Conservation (phyloP, 2,888 invertebrate genomes). For the Drosophila trichaetosa region DNA sequence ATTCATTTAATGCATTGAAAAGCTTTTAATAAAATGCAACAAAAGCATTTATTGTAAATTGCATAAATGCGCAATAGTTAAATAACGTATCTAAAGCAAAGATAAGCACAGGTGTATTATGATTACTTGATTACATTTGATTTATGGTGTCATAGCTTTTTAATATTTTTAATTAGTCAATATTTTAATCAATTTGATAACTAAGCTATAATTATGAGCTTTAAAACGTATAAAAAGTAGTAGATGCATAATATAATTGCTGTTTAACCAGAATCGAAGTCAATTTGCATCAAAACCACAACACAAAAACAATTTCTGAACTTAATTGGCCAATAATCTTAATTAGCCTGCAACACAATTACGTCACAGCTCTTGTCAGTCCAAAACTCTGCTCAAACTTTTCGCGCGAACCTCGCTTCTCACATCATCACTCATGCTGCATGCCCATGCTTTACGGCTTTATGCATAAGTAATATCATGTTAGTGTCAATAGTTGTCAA, state of each 20-base stretch:
- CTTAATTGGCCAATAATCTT: neutral
- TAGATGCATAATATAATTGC: neutral
- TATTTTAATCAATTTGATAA: neutral
- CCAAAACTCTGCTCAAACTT: neutral
- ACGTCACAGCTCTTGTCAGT: no score
- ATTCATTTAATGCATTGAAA: neutral
- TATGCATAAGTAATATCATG: slow-evolving; percentile 77
- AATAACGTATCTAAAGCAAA: neutral
- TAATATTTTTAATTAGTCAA: neutral
- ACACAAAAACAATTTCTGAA: neutral
- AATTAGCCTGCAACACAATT: neutral
- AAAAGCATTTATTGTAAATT: neutral
- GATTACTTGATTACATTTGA: neutral
- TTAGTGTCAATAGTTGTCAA: slow-evolving; percentile 78
- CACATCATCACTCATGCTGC: slow-evolving; percentile 35
- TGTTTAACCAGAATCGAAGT: neutral
- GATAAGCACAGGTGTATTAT: neutral
- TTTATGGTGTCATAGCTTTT: neutral
- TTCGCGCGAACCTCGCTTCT: slow-evolving; percentile 16
- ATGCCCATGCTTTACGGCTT: slow-evolving; percentile 56
- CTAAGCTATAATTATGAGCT: neutral
- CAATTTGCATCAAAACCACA: neutral
- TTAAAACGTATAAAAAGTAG: neutral
- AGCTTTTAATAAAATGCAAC: neutral
- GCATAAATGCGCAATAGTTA: neutral